These are phyloP conservation scores for Ornithorhynchus anatinus DNA, from an alignment of 2,113 vertebrate genomes.

Conservation along the genomic window DNA sequence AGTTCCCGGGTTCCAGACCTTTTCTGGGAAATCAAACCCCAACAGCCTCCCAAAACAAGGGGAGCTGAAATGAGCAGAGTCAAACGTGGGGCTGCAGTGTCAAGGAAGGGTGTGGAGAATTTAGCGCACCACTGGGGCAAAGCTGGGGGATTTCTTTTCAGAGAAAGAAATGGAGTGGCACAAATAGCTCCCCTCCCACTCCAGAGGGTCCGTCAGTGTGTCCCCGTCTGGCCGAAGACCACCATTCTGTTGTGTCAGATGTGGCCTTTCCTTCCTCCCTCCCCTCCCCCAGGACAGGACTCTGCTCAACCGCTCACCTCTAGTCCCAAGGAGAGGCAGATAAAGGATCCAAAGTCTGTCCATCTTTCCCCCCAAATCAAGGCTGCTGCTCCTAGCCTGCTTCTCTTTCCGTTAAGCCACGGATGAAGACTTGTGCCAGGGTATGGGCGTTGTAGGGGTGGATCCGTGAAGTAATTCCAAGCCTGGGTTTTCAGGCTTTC, in stretches of 20 bases:
- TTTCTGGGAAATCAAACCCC: too few species aligned
- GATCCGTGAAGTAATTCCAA: too few species aligned
- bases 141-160: neutral
- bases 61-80: too few species aligned
- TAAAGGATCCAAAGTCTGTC: neutral
- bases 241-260: neutral
- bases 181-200: neutral
- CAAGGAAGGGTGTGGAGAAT: too few species aligned
- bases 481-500: too few species aligned
- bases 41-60: too few species aligned
- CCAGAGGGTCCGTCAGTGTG: neutral
- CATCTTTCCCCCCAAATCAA: neutral
- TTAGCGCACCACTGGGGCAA: neutral
- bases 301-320: neutral
- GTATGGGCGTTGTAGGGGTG: too few species aligned
- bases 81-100: too few species aligned
- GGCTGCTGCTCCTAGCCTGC: neutral
- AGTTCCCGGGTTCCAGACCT: too few species aligned
- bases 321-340: neutral
- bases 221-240: neutral
- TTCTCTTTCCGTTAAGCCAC: too few species aligned
- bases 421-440: too few species aligned
- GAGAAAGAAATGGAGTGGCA: neutral
- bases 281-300: neutral
- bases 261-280: too few species aligned